These are phyloP conservation scores for Eilema griseolum DNA, from an alignment of 2,888 invertebrate genomes.

Conservation along the genomic window DNA sequence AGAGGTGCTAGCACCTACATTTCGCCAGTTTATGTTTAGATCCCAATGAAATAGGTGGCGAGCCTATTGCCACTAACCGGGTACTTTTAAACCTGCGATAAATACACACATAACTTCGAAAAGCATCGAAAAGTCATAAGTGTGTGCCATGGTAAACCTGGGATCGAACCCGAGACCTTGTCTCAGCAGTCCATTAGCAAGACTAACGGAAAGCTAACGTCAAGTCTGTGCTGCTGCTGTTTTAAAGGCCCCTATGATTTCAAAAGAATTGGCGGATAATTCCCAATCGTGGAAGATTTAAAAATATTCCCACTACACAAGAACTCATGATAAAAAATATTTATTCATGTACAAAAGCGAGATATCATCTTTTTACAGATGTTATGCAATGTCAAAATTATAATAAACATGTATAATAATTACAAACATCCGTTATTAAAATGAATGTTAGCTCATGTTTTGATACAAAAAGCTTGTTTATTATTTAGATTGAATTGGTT, in stretches of 20 bases:
- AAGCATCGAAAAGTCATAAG: no score
- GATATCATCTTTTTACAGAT: neutral
- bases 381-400: conserved; percentile 2
- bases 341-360: neutral
- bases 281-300: neutral
- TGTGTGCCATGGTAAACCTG: no score
- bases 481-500: neutral
- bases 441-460: neutral
- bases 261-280: neutral
- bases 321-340: neutral
- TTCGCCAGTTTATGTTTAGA: no score
- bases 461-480: neutral
- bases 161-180: no score
- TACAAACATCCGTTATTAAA: neutral
- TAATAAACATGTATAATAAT: conserved; percentile 2
- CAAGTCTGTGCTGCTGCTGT: neutral
- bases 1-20: no score
- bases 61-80: no score
- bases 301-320: neutral
- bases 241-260: neutral
- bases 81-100: no score
- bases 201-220: neutral
- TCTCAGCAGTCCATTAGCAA: no score
- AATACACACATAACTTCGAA: no score
- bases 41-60: no score